phyloP scores from a whole-genome alignment of 2,113 vertebrate species.

The Mesocricetus auratus region DNA sequence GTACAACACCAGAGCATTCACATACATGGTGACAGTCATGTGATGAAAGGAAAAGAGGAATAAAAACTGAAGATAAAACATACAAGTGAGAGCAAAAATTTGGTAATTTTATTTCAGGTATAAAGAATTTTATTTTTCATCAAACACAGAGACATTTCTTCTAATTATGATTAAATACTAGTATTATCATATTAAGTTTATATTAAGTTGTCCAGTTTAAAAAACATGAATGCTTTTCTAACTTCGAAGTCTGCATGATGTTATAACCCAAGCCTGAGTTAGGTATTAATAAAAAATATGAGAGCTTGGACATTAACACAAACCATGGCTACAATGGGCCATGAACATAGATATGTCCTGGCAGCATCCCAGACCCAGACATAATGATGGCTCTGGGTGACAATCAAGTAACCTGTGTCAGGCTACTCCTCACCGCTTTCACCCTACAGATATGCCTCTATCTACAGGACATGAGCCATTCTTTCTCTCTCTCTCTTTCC shows the following conservation, averaged over 20 bases:
- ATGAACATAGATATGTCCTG: too few species aligned
- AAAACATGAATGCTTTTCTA: neutral
- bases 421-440: too few species aligned
- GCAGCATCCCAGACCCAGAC: too few species aligned
- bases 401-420: too few species aligned
- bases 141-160: conserved; percentile 35
- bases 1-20: too few species aligned
- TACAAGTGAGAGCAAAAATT: neutral
- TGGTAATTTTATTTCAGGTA: conserved; percentile 43
- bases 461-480: too few species aligned
- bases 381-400: too few species aligned
- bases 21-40: neutral
- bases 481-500: too few species aligned
- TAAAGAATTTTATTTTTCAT: conserved; percentile 23
- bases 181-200: conserved; percentile 62
- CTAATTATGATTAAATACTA: conserved; percentile 64
- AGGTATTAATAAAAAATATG: neutral
- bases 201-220: conserved; percentile 76
- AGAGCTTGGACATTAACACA: neutral
- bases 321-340: too few species aligned
- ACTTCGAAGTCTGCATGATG: neutral
- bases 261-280: neutral
- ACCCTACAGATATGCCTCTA: too few species aligned
- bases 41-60: neutral
- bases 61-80: neutral